Evolutionary conservation across 30 jellyfish, hydroid and myxozoan genomes (phyloP).

Genomic region (Chrysaora quinquecirrha): DNA sequence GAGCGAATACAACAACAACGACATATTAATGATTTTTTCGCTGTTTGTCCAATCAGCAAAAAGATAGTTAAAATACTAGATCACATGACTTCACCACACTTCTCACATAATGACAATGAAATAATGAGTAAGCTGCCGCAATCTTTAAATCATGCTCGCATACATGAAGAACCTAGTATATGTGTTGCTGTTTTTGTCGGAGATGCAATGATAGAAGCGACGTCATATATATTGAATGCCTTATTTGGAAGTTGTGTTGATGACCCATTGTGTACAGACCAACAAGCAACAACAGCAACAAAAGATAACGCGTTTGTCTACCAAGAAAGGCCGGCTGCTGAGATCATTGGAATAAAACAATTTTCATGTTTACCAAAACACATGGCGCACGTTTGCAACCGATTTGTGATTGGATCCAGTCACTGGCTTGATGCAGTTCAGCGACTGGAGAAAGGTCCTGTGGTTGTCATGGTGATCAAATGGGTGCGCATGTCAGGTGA

Average conservation of each 20-base stretch:
- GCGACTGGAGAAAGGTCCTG: conserved; percentile 42
- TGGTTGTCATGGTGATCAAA: conserved; percentile 46
- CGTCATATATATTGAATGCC: conserved; percentile 20
- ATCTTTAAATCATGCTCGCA: background rate
- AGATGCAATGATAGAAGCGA: conserved; percentile 48
- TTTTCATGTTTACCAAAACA: conserved; percentile 22
- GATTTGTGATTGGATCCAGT: conserved; percentile 48
- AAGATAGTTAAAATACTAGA: conserved; percentile 36
- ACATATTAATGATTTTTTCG: conserved; percentile 47
- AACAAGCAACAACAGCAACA: conserved; percentile 15
- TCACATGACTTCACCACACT: conserved; percentile 48
- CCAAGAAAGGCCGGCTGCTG: conserved; percentile 64
- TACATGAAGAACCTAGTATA: conserved; percentile 40
- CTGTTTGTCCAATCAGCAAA: conserved; percentile 28
- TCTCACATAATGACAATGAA: conserved; percentile 53
- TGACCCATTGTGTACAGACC: conserved; percentile 35
- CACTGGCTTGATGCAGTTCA: conserved; percentile 13
- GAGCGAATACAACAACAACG: conserved; percentile 40
- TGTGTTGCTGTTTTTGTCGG: conserved; percentile 42
- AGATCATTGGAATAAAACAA: conserved; percentile 42
- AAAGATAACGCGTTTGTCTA: conserved; percentile 13
- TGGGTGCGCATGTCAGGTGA: background rate
- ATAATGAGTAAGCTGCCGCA: conserved; percentile 45
- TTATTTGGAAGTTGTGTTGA: conserved; percentile 46
- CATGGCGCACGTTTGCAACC: conserved; percentile 47